Conservation (phyloP, 2,797 vertebrate species). For the Chiroxiphia lanceolata region DNA sequence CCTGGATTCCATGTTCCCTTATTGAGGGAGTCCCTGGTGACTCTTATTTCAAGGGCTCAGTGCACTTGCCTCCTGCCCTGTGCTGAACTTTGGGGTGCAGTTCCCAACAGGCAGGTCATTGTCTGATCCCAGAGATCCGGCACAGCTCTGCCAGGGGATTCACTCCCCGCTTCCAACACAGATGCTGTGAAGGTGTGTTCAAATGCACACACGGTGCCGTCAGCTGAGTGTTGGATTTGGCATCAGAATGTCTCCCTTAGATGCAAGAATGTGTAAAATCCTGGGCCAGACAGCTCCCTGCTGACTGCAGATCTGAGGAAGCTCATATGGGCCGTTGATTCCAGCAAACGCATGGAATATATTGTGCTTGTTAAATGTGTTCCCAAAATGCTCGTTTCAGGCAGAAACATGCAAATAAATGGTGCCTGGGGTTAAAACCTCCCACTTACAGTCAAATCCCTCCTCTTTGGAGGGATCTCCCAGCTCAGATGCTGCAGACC, state of each 20-base stretch:
- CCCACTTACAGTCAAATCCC: constrained; percentile 63
- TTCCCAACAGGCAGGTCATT: neutral
- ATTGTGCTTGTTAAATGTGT: constrained; percentile 55
- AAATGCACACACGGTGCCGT: neutral
- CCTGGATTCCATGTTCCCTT: rapidly evolving
- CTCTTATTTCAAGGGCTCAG: neutral
- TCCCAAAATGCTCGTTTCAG: constrained; percentile 63
- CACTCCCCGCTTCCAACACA: neutral
- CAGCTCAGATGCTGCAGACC: constrained; percentile 50
- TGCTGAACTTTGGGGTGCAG: neutral
- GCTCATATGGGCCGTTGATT: constrained; percentile 41
- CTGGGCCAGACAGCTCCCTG: constrained; percentile 55
- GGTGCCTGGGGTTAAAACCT: constrained; percentile 58
- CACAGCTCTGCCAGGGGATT: neutral
- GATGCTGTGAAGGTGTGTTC: constrained; percentile 33
- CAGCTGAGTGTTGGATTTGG: constrained; percentile 34
- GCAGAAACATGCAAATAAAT: constrained; percentile 64
- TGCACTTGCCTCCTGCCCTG: neutral
- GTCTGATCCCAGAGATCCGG: neutral
- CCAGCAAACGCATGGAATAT: constrained; percentile 57
- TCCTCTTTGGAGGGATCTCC: constrained; percentile 61
- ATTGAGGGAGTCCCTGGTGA: no score
- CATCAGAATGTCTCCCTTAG: constrained; percentile 33
- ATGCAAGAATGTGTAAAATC: constrained; percentile 64
- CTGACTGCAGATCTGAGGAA: constrained; percentile 61